Evolutionary conservation across 2,888 invertebrate genomes (phyloP).

Genomic region (Eutolmus rufibarbis): DNA sequence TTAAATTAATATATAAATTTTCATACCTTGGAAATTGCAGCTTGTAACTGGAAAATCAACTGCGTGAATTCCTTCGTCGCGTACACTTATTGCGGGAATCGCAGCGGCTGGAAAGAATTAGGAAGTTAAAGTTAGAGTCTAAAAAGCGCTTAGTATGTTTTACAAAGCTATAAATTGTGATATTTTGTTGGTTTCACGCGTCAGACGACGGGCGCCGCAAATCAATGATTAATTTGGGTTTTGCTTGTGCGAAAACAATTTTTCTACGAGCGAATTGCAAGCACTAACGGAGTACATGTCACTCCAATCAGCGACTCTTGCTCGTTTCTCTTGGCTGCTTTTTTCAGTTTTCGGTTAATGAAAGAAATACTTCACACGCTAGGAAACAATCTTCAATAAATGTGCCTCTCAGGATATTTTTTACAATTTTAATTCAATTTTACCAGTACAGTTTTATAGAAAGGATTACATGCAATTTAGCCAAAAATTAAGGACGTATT

Average conservation of each 20-base stretch:
- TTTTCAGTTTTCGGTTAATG: neutral
- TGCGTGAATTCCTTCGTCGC: neutral
- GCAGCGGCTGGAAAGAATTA: neutral
- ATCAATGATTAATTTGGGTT: conserved; percentile 44
- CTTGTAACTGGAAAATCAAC: neutral
- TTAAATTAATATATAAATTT: neutral
- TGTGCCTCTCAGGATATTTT: too few relatives aligned
- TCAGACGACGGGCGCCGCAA: conserved; percentile 41
- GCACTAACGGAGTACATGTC: conserved; percentile 27
- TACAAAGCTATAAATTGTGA: neutral
- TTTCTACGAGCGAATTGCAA: conserved; percentile 41
- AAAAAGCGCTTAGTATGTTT: neutral
- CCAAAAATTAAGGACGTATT: neutral
- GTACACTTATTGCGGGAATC: neutral
- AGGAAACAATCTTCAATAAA: too few relatives aligned
- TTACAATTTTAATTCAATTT: too few relatives aligned
- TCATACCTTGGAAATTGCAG: neutral
- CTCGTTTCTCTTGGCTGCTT: neutral
- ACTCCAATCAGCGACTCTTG: conserved; percentile 43
- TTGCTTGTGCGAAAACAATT: conserved; percentile 45
- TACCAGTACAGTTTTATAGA: neutral
- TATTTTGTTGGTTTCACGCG: neutral
- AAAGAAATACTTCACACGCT: too few relatives aligned
- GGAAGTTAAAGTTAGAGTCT: neutral
- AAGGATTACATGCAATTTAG: neutral